Conservation (phyloP, 92 coral and sea anemone genomes). For the Zoanthus solanderi region DNA sequence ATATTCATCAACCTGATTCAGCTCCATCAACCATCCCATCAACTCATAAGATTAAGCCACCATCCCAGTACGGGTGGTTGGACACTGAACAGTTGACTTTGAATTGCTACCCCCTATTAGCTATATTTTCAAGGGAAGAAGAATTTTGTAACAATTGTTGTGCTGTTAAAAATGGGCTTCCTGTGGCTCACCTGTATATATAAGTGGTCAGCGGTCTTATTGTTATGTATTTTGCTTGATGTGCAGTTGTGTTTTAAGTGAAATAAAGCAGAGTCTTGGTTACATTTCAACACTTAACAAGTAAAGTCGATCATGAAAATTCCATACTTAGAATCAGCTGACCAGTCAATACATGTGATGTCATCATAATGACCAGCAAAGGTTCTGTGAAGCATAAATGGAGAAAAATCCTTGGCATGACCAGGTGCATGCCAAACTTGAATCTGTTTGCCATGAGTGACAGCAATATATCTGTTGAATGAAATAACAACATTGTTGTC, state of each 20-base stretch:
- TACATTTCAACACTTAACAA: background rate
- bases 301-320: too few species aligned
- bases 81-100: background rate
- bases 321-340: constrained; percentile 91
- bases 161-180: background rate
- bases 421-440: constrained; percentile 98
- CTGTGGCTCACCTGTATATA: constrained; percentile 7
- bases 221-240: constrained; percentile 4
- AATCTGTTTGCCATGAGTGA: constrained; percentile 92
- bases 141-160: background rate
- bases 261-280: constrained; percentile 14
- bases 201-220: background rate
- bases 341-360: constrained; percentile 92
- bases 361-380: constrained; percentile 98
- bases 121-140: background rate
- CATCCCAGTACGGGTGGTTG: background rate
- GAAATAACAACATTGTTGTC: background rate
- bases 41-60: too few species aligned
- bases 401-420: constrained; percentile 91
- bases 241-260: background rate
- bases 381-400: constrained; percentile 87
- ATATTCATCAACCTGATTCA: too few species aligned
- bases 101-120: background rate
- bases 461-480: constrained; percentile 84
- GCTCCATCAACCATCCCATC: too few species aligned